These are phyloP conservation scores for Aphrophora alni DNA, from an alignment of 2,888 invertebrate species.

Conservation along the genomic window DNA sequence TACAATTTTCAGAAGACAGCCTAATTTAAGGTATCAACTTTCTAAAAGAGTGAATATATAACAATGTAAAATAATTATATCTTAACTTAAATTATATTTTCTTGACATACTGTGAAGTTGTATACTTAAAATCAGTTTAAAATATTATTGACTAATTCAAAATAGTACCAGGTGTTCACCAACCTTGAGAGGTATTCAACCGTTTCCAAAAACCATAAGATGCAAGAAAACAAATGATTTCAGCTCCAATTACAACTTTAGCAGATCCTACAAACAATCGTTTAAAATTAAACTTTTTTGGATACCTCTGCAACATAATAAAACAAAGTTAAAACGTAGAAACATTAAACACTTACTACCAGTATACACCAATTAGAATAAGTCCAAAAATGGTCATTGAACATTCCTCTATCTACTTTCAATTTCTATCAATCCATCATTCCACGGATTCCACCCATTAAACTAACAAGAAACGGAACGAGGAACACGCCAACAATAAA, in stretches of 20 bases:
- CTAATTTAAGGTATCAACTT: too few species aligned
- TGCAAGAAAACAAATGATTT: background rate
- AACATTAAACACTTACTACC: too few species aligned
- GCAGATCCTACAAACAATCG: background rate
- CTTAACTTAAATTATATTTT: too few species aligned
- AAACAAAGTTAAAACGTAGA: background rate
- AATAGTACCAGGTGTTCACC: conserved; percentile 51
- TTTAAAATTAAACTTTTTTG: background rate
- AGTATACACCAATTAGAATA: background rate
- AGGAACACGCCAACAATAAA: too few species aligned
- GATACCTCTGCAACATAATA: background rate
- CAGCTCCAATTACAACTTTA: background rate
- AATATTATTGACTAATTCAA: conserved; percentile 32
- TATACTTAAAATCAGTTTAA: background rate
- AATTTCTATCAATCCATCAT: background rate
- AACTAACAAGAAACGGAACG: too few species aligned
- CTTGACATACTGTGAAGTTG: too few species aligned
- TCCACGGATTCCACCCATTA: background rate
- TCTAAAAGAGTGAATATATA: too few species aligned
- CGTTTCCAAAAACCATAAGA: conserved; percentile 69
- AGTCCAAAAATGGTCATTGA: background rate
- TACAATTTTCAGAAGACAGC: too few species aligned
- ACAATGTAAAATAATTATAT: too few species aligned
- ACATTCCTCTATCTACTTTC: background rate
- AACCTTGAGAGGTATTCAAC: conserved; percentile 75